phyloP scores from a whole-genome alignment of 2,113 vertebrate species.

The Oreotrochilus melanogaster region DNA sequence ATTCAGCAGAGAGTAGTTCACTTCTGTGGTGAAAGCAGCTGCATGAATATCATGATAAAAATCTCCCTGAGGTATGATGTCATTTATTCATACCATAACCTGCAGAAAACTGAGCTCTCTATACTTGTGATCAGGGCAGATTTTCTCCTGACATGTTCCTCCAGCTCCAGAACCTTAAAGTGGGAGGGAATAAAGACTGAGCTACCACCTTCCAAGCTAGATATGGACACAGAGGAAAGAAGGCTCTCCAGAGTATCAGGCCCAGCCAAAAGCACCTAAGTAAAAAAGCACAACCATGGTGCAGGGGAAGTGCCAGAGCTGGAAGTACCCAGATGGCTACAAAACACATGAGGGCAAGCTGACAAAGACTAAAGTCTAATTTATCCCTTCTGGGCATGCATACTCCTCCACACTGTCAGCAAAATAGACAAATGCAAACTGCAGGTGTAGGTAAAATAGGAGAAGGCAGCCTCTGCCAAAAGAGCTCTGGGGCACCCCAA shows the following conservation, averaged over 20 bases:
- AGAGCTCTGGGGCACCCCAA: background rate
- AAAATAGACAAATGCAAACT: conserved; percentile 16
- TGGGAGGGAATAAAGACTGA: background rate
- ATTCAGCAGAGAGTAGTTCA: background rate
- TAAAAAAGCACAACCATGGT: background rate
- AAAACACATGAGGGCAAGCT: background rate
- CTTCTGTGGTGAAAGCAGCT: background rate
- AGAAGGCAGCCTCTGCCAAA: conserved; percentile 5
- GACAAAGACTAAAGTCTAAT: conserved; percentile 34
- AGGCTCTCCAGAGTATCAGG: background rate
- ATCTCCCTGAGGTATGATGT: background rate
- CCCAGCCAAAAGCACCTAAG: background rate
- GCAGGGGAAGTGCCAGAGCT: background rate
- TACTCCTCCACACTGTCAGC: background rate
- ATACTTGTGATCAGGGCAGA: background rate
- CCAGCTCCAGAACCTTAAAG: background rate
- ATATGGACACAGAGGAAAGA: background rate
- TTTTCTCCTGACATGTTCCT: background rate
- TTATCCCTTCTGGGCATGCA: background rate
- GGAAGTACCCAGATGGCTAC: background rate
- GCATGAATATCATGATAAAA: background rate
- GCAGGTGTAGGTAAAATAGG: background rate
- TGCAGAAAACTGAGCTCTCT: background rate
- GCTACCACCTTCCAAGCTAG: background rate
- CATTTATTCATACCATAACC: background rate